phyloP scores from a whole-genome alignment of 2,113 vertebrate species.

The Pteruthius melanotis region DNA sequence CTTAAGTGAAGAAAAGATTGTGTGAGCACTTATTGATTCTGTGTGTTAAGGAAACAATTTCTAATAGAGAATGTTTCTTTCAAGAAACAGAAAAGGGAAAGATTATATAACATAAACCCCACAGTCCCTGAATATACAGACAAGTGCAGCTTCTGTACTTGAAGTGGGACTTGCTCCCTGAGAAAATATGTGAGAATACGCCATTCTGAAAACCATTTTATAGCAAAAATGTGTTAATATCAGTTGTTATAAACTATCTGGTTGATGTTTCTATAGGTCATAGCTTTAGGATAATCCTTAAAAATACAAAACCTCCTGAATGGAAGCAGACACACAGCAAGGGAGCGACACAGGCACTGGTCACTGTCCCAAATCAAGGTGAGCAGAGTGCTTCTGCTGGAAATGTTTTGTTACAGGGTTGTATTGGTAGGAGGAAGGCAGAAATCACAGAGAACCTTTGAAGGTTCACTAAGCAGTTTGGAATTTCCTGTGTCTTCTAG shows the following conservation, averaged over 20 bases:
- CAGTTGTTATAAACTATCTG: background rate
- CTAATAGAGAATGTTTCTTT: background rate
- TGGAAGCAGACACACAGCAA: background rate
- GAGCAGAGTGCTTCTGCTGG: background rate
- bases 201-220: background rate
- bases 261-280: background rate
- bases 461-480: background rate
- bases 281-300: background rate
- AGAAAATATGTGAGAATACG: background rate
- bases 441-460: background rate
- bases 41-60: background rate
- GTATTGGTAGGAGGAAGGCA: background rate
- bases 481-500: background rate
- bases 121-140: background rate
- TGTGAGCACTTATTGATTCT: background rate
- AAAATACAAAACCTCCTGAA: background rate
- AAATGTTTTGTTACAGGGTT: too few species aligned
- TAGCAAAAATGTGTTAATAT: background rate
- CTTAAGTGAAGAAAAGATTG: background rate
- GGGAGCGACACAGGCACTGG: rapidly evolving
- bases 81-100: background rate
- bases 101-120: background rate
- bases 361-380: rapidly evolving
- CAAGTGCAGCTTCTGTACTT: background rate
- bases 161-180: background rate